phyloP scores from a whole-genome alignment of 2,113 vertebrate genomes.

The Mystacornis crossleyi region DNA sequence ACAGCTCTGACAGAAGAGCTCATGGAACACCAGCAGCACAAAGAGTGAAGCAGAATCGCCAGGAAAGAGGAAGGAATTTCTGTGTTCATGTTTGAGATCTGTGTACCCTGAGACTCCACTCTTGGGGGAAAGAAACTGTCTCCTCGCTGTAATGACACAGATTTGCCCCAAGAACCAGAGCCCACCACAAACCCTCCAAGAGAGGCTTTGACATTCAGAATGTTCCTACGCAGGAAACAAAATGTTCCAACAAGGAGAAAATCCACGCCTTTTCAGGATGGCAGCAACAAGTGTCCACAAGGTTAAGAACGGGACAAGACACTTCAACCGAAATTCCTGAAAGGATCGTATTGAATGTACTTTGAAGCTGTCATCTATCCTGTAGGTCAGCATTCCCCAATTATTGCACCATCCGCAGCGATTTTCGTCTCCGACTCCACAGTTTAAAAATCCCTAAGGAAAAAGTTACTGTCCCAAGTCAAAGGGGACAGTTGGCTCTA shows the following conservation, averaged over 20 bases:
- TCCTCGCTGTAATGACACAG: not conserved
- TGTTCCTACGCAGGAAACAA: not conserved
- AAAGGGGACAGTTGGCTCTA: not conserved
- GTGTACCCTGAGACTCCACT: not conserved
- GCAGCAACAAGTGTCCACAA: not conserved
- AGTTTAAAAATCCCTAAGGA: not conserved
- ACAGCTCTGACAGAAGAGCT: not conserved
- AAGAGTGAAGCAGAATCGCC: not conserved
- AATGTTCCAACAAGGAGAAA: not conserved
- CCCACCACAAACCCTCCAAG: not conserved
- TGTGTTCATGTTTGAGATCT: not conserved
- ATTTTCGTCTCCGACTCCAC: not conserved
- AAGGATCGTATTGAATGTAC: fast-evolving
- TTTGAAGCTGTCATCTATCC: not conserved
- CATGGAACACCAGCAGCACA: not conserved
- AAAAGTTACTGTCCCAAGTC: not conserved
- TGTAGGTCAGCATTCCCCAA: not conserved
- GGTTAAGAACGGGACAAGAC: not conserved
- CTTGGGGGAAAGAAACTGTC: not conserved
- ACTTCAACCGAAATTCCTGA: not conserved
- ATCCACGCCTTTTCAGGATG: not conserved
- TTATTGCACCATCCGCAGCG: not conserved
- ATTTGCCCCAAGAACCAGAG: not conserved
- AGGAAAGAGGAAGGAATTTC: not conserved
- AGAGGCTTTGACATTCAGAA: not conserved